A percentile compares a stretch with the other conserved stretches of the same genome.
Conservation (phyloP, 2,797 vertebrate genomes). For the Gymnoscopelus braueri region DNA sequence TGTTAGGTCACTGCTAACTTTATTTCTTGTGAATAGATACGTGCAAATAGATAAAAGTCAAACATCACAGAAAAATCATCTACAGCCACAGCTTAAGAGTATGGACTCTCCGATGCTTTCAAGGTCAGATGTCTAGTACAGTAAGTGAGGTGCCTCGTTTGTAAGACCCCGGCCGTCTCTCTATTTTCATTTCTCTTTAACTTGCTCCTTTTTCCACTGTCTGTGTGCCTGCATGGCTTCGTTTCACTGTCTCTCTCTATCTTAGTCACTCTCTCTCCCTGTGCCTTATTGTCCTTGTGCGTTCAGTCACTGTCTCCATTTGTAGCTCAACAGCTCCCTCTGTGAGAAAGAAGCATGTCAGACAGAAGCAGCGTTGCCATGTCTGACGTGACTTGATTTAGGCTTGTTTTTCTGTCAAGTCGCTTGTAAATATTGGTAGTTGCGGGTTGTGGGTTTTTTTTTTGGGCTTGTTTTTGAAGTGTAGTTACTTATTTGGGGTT, state of each 20-base stretch:
- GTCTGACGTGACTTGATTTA: too few relatives aligned
- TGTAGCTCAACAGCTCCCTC: conserved; percentile 83
- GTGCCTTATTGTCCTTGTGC: conserved; percentile 24
- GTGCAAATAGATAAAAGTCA: too few relatives aligned
- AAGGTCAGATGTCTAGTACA: conserved; percentile 31
- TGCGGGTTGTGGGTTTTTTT: too few relatives aligned
- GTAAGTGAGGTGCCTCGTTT: background rate
- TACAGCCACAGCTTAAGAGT: too few relatives aligned
- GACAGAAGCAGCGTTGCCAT: conserved; percentile 25
- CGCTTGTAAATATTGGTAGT: too few relatives aligned
- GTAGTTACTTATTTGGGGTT: too few relatives aligned
- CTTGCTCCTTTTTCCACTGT: conserved; percentile 21
- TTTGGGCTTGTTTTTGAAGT: too few relatives aligned
- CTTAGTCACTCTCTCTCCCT: conserved; percentile 29
- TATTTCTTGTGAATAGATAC: too few relatives aligned
- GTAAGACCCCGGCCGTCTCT: background rate
- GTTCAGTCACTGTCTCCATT: conserved; percentile 53
- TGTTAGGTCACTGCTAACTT: too few relatives aligned
- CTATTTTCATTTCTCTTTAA: background rate
- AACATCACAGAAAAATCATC: too few relatives aligned
- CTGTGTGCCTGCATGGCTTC: background rate
- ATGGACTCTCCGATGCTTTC: conserved; percentile 1
- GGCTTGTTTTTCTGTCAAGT: too few relatives aligned
- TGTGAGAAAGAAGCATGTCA: conserved; percentile 61
- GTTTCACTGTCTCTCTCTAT: conserved; percentile 8